Evolutionary conservation across 2,113 vertebrate genomes (phyloP), one percentile per base, ranked within the genome.

Genomic region (Bubo scandiacus): DNA sequence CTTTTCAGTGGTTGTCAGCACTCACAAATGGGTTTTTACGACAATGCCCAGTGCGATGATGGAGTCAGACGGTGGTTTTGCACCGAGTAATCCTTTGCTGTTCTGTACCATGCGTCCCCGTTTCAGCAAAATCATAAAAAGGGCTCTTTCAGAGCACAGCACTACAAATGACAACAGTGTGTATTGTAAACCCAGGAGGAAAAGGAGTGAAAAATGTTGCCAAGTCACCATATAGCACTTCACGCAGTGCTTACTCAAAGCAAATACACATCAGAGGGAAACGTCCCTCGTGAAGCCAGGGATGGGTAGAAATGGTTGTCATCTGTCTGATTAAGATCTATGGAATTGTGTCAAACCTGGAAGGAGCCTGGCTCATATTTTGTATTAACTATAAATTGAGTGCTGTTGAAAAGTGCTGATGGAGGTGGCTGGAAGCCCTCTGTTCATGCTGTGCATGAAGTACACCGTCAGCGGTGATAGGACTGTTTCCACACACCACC

Each of bases 101-200:
- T n/a, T 9, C 65, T 54, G 61, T 51, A 4, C 12, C 29, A 9
- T 7, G 0, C 0, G 0, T 16, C 27, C 34, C 40, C 0, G 0
- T 51, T 40, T 26, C 77, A 81, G 81, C 71, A 34, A 10, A 26
- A 29, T 23, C 19, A 82, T 68, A 85, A 6, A 70, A 86, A 65
- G 23, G 38, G 47, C 54, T 70, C 59, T 85, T 51, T 38, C 26
- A 72, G 70, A 74, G 68, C 67, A 8, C 45, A 29, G 81, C 1
- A 0, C 51, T n/a, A 18, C 0, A 0, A 54, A 1, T 16, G 58
- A 63, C 93, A 81, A 8, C 38, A 11, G 47, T 2, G 5, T 4
- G 85, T 45, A 8, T 27, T 52, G 66, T 47, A 25, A 88, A 17
- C 36, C 54, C 29, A 1, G 40, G 26, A 12, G 66, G n/a, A 45